Conservation (phyloP, 2,113 vertebrate species). For the Scomber scombrus region DNA sequence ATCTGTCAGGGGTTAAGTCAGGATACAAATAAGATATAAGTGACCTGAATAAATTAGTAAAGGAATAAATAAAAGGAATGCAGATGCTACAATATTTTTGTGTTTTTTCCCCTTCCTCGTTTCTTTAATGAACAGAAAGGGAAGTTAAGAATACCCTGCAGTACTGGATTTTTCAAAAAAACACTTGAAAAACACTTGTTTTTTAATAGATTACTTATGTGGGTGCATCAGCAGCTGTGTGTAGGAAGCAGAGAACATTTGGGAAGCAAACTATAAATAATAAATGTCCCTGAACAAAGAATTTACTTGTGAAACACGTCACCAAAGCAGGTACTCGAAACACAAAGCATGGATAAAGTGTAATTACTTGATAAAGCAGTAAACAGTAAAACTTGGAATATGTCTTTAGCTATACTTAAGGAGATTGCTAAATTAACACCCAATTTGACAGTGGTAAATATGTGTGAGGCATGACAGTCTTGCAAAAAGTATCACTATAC, state of each 20-base stretch:
- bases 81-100: not conserved
- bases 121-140: not conserved
- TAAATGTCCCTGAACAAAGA: too few relatives aligned
- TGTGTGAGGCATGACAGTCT: not conserved
- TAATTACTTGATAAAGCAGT: not conserved
- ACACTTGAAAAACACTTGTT: not conserved
- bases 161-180: too few relatives aligned
- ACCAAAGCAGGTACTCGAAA: not conserved
- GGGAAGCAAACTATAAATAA: too few relatives aligned
- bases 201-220: too few relatives aligned
- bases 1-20: constrained; percentile 84
- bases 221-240: not conserved
- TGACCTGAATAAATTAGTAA: too few relatives aligned
- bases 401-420: not conserved
- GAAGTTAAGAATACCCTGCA: too few relatives aligned
- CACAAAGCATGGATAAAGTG: not conserved
- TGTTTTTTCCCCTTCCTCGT: too few relatives aligned
- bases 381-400: not conserved
- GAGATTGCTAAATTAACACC: not conserved
- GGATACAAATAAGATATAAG: not conserved
- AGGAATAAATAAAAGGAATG: not conserved
- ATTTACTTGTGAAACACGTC: too few relatives aligned
- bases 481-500: not conserved
- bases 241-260: not conserved
- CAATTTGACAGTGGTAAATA: not conserved